phyloP scores from a whole-genome alignment of 1,140 invertebrate species.

The Coelopa frigida region DNA sequence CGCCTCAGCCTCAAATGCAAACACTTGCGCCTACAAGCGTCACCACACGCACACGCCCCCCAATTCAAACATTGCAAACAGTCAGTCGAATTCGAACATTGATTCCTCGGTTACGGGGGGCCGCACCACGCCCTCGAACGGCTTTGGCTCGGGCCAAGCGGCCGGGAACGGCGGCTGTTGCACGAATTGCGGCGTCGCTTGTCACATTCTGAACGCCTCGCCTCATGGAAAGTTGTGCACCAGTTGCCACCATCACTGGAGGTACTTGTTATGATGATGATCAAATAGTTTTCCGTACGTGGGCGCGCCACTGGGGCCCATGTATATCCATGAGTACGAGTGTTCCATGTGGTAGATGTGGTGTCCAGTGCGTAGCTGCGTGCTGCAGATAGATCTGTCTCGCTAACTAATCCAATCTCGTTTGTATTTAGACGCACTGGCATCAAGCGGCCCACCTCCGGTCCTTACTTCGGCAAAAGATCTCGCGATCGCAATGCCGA shows the following conservation, averaged over 20 bases:
- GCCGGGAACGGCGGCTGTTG: conserved; percentile 29
- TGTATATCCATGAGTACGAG: too few relatives aligned
- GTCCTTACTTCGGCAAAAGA: conserved; percentile 50
- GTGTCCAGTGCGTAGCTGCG: too few relatives aligned
- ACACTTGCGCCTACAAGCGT: too few relatives aligned
- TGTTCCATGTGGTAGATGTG: too few relatives aligned
- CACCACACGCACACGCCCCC: too few relatives aligned
- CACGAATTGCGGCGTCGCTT: conserved; percentile 40
- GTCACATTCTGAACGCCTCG: conserved; percentile 36
- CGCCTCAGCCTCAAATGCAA: too few relatives aligned
- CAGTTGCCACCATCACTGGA: conserved; percentile 45
- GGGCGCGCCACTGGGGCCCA: background rate
- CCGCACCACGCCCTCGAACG: background rate
- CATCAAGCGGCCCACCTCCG: conserved; percentile 62
- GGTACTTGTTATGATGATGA: conserved; percentile 42
- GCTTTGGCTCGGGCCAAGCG: background rate
- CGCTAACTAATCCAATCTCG: too few relatives aligned
- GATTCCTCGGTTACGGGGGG: conserved; percentile 1
- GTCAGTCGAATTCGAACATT: background rate
- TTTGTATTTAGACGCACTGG: conserved; percentile 74
- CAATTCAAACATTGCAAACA: too few relatives aligned
- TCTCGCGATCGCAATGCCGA: conserved; percentile 48
- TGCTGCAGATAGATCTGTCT: too few relatives aligned
- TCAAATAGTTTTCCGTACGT: background rate
- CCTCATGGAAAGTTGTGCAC: conserved; percentile 39